Percentiles rank a stretch among this genome's conserved stretches.
phyloP scores from a whole-genome alignment of 2,888 invertebrate species.

The Sesia bembeciformis region DNA sequence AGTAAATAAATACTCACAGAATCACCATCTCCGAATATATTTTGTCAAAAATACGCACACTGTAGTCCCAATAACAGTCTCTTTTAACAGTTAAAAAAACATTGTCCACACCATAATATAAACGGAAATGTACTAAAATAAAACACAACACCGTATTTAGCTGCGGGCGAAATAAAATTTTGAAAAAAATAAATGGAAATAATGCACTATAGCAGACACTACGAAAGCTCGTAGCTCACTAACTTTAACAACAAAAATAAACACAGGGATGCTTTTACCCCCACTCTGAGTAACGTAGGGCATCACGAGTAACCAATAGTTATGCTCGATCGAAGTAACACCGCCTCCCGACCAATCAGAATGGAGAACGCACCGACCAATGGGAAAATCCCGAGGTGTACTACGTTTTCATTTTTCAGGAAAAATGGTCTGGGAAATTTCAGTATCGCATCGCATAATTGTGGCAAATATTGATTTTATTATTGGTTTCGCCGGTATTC shows the following conservation, averaged over 20 bases:
- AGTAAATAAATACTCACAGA: slow-evolving; percentile 45
- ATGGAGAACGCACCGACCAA: slow-evolving; percentile 28
- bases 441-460: slow-evolving; percentile 30
- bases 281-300: slow-evolving; percentile 39
- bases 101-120: neutral
- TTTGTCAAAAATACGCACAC: neutral
- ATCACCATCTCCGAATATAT: slow-evolving; percentile 59
- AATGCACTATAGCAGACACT: slow-evolving; percentile 20
- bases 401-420: slow-evolving; percentile 15
- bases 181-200: neutral
- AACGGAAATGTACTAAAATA: neutral
- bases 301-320: slow-evolving; percentile 31
- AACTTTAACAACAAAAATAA: slow-evolving; percentile 65
- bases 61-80: neutral
- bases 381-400: slow-evolving; percentile 23
- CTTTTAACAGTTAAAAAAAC: neutral
- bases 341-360: slow-evolving; percentile 55
- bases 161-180: too few species aligned
- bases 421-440: slow-evolving; percentile 27
- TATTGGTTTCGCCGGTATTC: neutral
- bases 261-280: slow-evolving; percentile 60
- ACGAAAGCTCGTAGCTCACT: slow-evolving; percentile 60
- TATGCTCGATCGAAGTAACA: slow-evolving; percentile 13
- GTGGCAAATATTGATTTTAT: slow-evolving; percentile 10
- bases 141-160: neutral